Conservation (phyloP, 2,888 invertebrate species). For the Ophonus ardosiacus region DNA sequence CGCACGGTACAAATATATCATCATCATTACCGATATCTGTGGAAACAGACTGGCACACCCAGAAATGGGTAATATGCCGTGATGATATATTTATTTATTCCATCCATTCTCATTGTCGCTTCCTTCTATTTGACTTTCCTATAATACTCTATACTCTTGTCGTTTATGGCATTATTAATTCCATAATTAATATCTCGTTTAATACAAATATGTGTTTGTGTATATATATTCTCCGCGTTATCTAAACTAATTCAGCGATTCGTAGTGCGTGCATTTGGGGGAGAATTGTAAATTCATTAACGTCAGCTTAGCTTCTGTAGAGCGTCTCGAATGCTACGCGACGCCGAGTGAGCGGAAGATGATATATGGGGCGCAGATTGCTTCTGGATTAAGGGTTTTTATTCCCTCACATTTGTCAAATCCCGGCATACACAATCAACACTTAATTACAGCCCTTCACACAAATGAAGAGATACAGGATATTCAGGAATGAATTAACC, state of each 20-base stretch:
- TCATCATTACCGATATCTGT: too few relatives aligned
- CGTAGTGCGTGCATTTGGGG: neutral
- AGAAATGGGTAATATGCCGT: too few relatives aligned
- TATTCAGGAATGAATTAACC: too few relatives aligned
- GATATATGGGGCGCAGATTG: constrained; percentile 29
- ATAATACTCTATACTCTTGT: too few relatives aligned
- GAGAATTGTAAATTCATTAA: constrained; percentile 34
- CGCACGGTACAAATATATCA: too few relatives aligned
- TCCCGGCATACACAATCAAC: neutral
- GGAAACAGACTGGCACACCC: too few relatives aligned
- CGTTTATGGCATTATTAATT: neutral
- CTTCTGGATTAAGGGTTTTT: constrained; percentile 16
- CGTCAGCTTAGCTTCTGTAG: constrained; percentile 1
- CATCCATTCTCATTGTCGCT: too few relatives aligned
- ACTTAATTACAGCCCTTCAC: neutral
- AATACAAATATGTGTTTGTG: neutral
- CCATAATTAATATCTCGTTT: neutral
- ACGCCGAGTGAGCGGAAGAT: neutral
- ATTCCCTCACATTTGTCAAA: constrained; percentile 22
- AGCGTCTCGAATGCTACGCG: neutral
- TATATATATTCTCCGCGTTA: neutral
- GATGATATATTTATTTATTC: too few relatives aligned
- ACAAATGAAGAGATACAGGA: neutral
- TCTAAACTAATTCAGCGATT: neutral
- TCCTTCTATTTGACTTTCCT: too few relatives aligned